Percentiles rank a stretch among this genome's conserved stretches.
Evolutionary conservation across 2,113 vertebrate species (phyloP).

Genomic region (Tragelaphus buxtoni): DNA sequence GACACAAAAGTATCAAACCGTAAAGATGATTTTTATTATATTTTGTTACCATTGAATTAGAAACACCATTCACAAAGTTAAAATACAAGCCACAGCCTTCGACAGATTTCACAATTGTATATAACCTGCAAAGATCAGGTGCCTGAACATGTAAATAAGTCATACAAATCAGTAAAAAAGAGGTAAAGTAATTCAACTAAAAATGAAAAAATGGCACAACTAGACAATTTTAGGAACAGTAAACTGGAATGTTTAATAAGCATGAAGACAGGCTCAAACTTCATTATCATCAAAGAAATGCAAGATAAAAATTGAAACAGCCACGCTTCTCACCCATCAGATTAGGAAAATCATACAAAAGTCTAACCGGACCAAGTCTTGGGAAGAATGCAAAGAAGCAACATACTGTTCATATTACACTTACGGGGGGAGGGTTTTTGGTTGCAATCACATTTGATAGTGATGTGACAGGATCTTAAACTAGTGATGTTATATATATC

Average conservation of each 20-base stretch:
- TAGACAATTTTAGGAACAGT: not conserved
- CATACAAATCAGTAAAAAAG: not conserved
- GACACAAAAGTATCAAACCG: not conserved
- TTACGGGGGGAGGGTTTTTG: not conserved
- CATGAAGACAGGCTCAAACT: not conserved
- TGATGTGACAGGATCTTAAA: not conserved
- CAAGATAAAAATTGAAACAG: not conserved
- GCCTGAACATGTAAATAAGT: not conserved
- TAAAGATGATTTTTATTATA: not conserved
- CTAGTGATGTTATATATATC: not conserved
- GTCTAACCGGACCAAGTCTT: not conserved
- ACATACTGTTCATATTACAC: not conserved
- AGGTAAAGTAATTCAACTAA: not conserved
- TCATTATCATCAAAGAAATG: not conserved
- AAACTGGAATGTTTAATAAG: not conserved
- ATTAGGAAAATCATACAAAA: not conserved
- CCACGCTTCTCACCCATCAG: not conserved
- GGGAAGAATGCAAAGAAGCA: not conserved
- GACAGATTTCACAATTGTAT: not conserved
- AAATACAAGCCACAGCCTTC: not conserved
- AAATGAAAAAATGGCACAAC: not conserved
- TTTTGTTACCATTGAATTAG: not conserved
- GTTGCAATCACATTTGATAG: not conserved
- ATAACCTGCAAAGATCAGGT: not conserved
- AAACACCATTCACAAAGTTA: not conserved